Evolutionary conservation across 2,113 vertebrate species (phyloP).

Genomic region (Dasypus novemcinctus): DNA sequence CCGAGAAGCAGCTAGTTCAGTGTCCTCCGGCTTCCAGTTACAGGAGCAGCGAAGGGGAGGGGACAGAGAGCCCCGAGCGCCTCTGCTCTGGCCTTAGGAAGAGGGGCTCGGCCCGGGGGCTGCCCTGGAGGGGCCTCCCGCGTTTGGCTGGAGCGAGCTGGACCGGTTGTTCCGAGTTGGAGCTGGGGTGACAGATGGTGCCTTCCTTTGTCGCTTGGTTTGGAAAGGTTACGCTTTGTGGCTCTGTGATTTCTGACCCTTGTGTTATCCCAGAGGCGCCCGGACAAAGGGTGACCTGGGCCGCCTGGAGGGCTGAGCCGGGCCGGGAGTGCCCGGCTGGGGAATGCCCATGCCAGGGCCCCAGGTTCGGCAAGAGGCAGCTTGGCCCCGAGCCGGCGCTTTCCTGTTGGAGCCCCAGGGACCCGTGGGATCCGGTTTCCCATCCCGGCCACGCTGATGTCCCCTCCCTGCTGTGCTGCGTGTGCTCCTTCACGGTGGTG

Average conservation of each 20-base stretch:
- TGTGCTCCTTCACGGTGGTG: not conserved
- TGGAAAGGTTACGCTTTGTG: not conserved
- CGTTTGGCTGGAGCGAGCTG: not conserved
- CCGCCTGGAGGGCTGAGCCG: not conserved
- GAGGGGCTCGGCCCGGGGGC: not conserved
- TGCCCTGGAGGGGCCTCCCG: not conserved
- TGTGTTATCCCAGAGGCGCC: not conserved
- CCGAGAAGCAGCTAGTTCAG: not conserved
- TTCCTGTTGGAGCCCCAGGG: constrained; percentile 63
- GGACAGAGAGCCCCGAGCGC: not conserved
- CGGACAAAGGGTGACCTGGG: not conserved
- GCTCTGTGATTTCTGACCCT: constrained; percentile 17
- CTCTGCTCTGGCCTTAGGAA: not conserved
- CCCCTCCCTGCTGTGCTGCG: not conserved
- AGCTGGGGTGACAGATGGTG: constrained; percentile 1
- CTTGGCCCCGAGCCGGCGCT: not conserved
- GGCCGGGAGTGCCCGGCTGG: not conserved
- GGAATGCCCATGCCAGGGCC: not conserved
- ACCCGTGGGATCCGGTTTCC: constrained; percentile 57
- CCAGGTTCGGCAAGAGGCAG: not conserved
- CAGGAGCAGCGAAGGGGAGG: not conserved
- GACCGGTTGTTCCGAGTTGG: not conserved
- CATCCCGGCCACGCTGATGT: not conserved
- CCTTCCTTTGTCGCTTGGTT: not conserved
- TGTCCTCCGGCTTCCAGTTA: not conserved